Evolutionary conservation across 2,888 invertebrate genomes (phyloP).

Genomic region (Brachyptera risi): DNA sequence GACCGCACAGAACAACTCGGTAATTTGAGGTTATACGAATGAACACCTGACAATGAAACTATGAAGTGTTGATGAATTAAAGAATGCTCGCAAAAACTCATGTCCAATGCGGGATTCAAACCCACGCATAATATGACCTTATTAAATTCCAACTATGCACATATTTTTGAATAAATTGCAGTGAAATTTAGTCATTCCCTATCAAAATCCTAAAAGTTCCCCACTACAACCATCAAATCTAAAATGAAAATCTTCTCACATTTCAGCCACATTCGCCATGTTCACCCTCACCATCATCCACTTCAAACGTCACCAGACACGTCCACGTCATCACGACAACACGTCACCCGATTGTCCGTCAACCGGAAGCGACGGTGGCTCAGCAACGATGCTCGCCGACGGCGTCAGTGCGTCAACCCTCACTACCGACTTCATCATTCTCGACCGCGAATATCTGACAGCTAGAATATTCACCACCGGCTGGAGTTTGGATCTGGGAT

Average conservation of each 20-base stretch:
- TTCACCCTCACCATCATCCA: conserved; percentile 91
- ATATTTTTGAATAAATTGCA: too few species aligned
- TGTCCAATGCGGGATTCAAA: too few species aligned
- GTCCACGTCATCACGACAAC: conserved; percentile 48
- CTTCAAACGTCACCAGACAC: conserved; percentile 75
- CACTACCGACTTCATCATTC: conserved; percentile 24
- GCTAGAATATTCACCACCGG: conserved; percentile 73
- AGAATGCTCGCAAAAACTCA: too few species aligned
- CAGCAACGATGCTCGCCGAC: conserved; percentile 33
- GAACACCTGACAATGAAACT: too few species aligned
- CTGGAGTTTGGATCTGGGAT: conserved; percentile 80
- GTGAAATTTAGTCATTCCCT: too few species aligned
- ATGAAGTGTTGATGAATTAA: too few species aligned
- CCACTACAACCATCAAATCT: too few species aligned
- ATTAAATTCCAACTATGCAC: too few species aligned
- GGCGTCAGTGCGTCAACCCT: conserved; percentile 33
- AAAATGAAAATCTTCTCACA: not conserved
- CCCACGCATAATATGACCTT: too few species aligned
- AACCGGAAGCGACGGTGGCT: conserved; percentile 39
- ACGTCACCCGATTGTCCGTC: conserved; percentile 37
- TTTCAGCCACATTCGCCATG: conserved; percentile 79
- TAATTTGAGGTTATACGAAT: too few species aligned
- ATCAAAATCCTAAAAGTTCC: too few species aligned
- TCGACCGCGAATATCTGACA: conserved; percentile 38
- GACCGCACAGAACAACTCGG: too few species aligned